phyloP scores from a whole-genome alignment of 2,888 invertebrate species.

The Mystacides longicornis region DNA sequence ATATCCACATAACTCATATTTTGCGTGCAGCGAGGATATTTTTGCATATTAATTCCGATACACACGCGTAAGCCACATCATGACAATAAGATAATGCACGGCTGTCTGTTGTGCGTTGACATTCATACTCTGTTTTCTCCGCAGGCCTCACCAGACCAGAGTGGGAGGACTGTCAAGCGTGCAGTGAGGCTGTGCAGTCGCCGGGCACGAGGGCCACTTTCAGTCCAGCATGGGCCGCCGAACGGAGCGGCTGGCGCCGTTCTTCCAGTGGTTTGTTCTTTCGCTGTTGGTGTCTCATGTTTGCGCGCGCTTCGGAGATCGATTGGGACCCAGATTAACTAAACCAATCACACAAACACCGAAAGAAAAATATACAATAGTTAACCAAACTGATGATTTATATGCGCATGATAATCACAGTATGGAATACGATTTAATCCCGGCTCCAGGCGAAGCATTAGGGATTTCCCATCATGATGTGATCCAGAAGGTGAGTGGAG shows the following conservation, averaged over 20 bases:
- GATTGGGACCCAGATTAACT: constrained; percentile 37
- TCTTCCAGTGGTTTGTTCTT: constrained; percentile 30
- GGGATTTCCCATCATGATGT: not conserved
- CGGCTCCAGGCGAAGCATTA: not conserved
- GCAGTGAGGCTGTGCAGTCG: not conserved
- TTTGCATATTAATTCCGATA: not conserved
- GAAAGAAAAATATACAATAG: not conserved
- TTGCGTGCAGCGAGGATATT: no score
- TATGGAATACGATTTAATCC: not conserved
- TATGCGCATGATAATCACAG: not conserved
- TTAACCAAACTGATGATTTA: not conserved
- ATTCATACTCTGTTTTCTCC: constrained; percentile 6
- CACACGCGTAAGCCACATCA: not conserved
- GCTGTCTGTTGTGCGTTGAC: constrained; percentile 6
- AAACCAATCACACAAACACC: constrained; percentile 32
- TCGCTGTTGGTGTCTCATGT: constrained; percentile 31
- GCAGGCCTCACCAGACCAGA: not conserved
- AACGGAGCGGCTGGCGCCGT: constrained; percentile 42
- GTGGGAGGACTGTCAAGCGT: not conserved
- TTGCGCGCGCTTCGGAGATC: constrained; percentile 32
- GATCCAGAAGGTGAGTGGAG: constrained; percentile 27
- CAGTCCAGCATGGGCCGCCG: constrained; percentile 30
- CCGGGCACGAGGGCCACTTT: constrained; percentile 30
- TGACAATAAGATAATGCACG: not conserved
- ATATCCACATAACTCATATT: no score